Evolutionary conservation across 30 jellyfish, hydroid and myxozoan species (phyloP).

Genomic region (Rhopilema esculentum): DNA sequence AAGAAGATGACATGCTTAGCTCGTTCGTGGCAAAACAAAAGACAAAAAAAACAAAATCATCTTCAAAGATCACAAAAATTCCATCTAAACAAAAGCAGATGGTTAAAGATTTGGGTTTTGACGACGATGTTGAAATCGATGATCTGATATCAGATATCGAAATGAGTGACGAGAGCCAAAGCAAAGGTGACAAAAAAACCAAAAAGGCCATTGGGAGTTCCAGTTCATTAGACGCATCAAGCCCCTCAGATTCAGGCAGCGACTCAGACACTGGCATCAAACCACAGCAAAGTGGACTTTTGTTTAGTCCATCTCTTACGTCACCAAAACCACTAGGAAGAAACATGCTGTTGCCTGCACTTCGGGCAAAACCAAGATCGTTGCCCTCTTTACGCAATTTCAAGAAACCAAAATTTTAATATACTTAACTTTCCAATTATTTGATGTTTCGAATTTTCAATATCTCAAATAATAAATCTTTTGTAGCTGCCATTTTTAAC

Average conservation of each 20-base stretch:
- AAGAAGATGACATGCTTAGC: not conserved
- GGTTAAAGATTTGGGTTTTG: slow-evolving; percentile 4
- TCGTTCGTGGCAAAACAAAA: not conserved
- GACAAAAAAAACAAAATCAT: not conserved
- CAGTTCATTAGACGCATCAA: not conserved
- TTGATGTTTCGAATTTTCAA: no score
- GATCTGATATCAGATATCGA: not conserved
- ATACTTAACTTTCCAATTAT: no score
- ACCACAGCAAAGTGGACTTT: not conserved
- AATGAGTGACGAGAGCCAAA: not conserved
- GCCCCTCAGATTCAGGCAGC: not conserved
- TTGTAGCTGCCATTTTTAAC: no score
- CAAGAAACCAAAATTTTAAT: not conserved
- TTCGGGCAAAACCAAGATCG: not conserved
- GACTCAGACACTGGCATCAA: not conserved
- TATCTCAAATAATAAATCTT: no score
- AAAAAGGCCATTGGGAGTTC: not conserved
- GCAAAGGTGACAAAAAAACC: not conserved
- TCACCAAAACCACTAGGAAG: not conserved
- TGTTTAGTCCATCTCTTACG: not conserved
- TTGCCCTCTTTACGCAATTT: not conserved
- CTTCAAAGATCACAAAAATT: not conserved
- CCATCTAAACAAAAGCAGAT: not conserved
- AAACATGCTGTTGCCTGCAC: not conserved
- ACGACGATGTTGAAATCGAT: not conserved